Evolutionary conservation across 53 echinoderm and acorn worm species (phyloP).

Genomic region (Stichopus horrens): DNA sequence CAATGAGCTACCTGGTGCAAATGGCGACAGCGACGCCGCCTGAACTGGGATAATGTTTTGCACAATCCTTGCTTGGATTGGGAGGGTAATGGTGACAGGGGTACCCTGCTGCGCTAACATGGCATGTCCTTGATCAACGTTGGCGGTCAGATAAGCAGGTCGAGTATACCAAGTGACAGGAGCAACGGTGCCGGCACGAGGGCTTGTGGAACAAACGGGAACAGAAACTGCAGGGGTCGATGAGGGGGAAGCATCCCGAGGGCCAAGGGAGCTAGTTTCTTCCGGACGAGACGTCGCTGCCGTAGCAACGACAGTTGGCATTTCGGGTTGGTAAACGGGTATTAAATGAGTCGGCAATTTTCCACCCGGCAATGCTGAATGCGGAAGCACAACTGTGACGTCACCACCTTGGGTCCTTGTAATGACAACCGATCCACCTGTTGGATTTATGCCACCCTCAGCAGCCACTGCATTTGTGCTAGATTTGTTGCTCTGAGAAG

Average conservation of each 20-base stretch:
- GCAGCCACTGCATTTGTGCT: not conserved
- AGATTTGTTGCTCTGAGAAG: constrained; percentile 3
- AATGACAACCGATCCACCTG: not conserved
- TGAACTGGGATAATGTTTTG: constrained; percentile 45
- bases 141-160: constrained; percentile 16
- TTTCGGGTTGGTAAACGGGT: constrained; percentile 67
- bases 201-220: constrained; percentile 18
- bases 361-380: constrained; percentile 66
- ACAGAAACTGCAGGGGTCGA: constrained; percentile 21
- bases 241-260: constrained; percentile 30
- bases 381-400: constrained; percentile 73
- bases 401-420: constrained; percentile 39
- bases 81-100: constrained; percentile 26
- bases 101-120: constrained; percentile 51
- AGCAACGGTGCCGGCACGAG: constrained; percentile 43
- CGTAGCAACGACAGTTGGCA: constrained; percentile 9
- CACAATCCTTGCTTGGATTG: constrained; percentile 52
- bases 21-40: constrained; percentile 37
- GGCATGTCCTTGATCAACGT: constrained; percentile 46
- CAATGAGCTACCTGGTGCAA: not conserved
- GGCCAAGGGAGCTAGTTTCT: constrained; percentile 8
- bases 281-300: constrained; percentile 35
- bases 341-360: constrained; percentile 85
- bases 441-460: not conserved
- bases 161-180: constrained; percentile 39